Base-by-base conservation (phyloP, 2,797 vertebrate genomes). In the Podarcis siculus region DNA sequence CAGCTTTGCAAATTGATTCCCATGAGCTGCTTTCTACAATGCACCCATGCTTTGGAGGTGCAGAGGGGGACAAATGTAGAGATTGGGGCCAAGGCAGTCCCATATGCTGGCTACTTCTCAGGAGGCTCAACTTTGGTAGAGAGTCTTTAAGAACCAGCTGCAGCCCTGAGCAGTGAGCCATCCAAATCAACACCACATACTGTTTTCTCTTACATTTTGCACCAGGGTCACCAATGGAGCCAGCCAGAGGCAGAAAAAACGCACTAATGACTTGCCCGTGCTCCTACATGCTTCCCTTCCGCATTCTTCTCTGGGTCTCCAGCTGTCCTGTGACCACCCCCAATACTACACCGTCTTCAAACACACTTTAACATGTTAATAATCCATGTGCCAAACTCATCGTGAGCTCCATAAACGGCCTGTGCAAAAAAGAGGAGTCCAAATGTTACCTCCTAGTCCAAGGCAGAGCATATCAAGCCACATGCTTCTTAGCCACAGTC, bases 401-500 rank as follows among this genome's bases (percentile, higher is more conserved):
- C 27, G 69, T 42, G 49, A 75, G 37, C 72, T 79, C 67, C 87
- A 64, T 79, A 73, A 27, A 35, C 37, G 75, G 10, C 82, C 87
- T 85, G 66, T 75, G 66, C 83, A 80, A 75, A 85, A 81, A 64
- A 64, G 49, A 55, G 69, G 83, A 89, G 39, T 72, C 78, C 37
- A 13, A 21, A 25, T 45, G 32, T 75, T 39, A 67, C 78, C 78
- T 85, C 71, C 32, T 49, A 81, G n/a, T 85, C 83, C 58, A 61
- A 85, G 71, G 69, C 42, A 75, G 61, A 67, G 42, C 61, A 81
- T 72, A 79, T 89, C 83, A 80, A 85, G 69, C 79, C 87, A 55
- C 83, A 58, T 76, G 58, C 61, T 85, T 85, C 58, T 89, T 85
- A 73, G 69, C 49, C 79, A 42, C 83, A 85, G 55, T 17, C 37